These are phyloP conservation scores for Felis chaus DNA, from an alignment of 2,113 vertebrate species.

Conservation along the genomic window DNA sequence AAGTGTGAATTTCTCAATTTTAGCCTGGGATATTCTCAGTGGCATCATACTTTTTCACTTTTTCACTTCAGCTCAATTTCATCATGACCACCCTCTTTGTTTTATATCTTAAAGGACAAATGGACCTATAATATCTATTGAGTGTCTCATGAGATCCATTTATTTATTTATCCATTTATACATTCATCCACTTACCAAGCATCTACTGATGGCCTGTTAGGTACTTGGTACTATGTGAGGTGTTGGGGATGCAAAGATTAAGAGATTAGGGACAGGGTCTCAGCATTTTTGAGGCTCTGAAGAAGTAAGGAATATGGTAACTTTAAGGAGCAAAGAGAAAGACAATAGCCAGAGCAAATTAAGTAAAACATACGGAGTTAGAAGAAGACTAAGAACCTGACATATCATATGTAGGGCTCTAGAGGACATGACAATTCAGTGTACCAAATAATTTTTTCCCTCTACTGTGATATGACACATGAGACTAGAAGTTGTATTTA, in stretches of 20 bases:
- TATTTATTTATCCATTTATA: neutral
- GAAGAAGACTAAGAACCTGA: neutral
- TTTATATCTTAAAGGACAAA: neutral
- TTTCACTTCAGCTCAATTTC: neutral
- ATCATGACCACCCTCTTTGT: neutral
- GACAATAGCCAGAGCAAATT: neutral
- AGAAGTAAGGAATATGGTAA: neutral
- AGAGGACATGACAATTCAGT: neutral
- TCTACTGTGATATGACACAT: neutral
- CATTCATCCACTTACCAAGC: neutral
- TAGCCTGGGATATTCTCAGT: neutral
- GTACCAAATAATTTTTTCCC: neutral
- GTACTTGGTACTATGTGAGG: neutral
- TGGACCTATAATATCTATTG: neutral
- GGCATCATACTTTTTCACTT: neutral
- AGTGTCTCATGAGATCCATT: neutral
- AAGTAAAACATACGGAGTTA: neutral
- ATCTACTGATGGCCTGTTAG: neutral
- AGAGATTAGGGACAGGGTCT: neutral
- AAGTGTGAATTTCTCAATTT: neutral
- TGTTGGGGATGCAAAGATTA: neutral
- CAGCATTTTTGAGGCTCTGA: neutral
- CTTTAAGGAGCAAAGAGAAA: neutral
- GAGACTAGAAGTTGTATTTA: neutral
- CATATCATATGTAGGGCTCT: neutral